Percentiles rank a stretch among this genome's conserved stretches.
Conservation (phyloP, 2,888 invertebrate genomes). For the Mesorhabditis belari region DNA sequence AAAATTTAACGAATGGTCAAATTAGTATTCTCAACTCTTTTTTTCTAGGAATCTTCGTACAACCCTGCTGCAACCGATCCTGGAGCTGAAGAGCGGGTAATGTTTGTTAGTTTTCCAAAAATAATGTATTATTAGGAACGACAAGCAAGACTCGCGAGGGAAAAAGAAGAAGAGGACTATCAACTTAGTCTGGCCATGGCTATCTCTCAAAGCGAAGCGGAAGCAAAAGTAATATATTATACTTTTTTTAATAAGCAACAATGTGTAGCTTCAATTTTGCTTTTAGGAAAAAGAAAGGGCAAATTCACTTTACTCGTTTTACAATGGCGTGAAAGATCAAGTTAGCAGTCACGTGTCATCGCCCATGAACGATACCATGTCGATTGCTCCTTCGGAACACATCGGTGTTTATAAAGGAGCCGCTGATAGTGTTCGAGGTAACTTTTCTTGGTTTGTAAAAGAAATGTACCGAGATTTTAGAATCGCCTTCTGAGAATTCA, state of each 20-base stretch:
- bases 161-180: conserved; percentile 72
- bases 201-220: conserved; percentile 93
- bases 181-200: conserved; percentile 91
- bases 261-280: background rate
- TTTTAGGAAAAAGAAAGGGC: background rate
- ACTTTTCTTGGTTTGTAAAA: background rate
- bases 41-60: no score
- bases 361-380: conserved; percentile 6
- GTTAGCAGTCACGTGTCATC: background rate
- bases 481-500: conserved; percentile 13
- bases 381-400: conserved; percentile 5
- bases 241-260: background rate
- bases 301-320: conserved; percentile 11
- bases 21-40: no score
- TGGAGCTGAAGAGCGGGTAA: background rate
- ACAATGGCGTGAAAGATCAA: conserved; percentile 20
- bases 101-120: conserved; percentile 5
- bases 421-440: conserved; percentile 7
- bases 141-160: conserved; percentile 52
- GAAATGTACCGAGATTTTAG: background rate
- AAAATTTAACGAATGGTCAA: no score
- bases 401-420: conserved; percentile 15
- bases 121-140: conserved; percentile 1
- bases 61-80: background rate
- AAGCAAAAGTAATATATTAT: conserved; percentile 66